A percentile compares a stretch with the other conserved stretches of the same genome.
Evolutionary conservation across 2,113 vertebrate species (phyloP).

Genomic region (Genyomyrus donnyi): DNA sequence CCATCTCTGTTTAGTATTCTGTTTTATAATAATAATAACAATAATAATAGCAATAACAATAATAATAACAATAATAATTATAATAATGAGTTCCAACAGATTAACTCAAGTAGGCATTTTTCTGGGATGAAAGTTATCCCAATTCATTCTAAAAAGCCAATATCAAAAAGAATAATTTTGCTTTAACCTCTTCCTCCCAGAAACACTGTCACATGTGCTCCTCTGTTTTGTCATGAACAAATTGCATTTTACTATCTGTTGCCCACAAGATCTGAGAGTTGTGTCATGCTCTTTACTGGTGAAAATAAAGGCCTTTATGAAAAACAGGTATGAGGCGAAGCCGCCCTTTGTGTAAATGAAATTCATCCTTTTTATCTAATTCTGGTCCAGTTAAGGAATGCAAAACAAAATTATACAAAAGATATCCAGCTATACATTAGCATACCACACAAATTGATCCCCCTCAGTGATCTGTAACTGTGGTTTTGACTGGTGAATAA

Average conservation of each 20-base stretch:
- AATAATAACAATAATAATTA: not conserved
- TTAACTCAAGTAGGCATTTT: not conserved
- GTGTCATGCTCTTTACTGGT: not conserved
- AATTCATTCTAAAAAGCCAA: constrained; percentile 13
- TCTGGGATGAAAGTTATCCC: not conserved
- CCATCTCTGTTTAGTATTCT: not conserved
- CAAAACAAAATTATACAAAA: not conserved
- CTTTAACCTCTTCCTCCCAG: not conserved
- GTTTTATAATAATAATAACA: not conserved
- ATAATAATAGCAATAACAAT: not conserved
- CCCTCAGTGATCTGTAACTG: not conserved
- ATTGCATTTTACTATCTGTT: not conserved
- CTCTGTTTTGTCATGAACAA: not conserved
- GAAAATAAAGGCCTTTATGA: constrained; percentile 7
- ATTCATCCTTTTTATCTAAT: not conserved
- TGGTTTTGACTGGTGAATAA: not conserved
- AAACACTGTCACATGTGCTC: not conserved
- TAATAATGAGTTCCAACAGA: not conserved
- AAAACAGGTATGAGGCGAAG: constrained; percentile 4
- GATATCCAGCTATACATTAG: not conserved
- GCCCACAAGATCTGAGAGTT: not conserved
- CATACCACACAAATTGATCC: not conserved
- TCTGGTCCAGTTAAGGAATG: not conserved
- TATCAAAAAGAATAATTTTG: constrained; percentile 13
- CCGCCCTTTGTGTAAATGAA: not conserved